These are phyloP conservation scores for Drosophila trichaetosa DNA, from an alignment of 2,888 invertebrate species.

Conservation along the genomic window DNA sequence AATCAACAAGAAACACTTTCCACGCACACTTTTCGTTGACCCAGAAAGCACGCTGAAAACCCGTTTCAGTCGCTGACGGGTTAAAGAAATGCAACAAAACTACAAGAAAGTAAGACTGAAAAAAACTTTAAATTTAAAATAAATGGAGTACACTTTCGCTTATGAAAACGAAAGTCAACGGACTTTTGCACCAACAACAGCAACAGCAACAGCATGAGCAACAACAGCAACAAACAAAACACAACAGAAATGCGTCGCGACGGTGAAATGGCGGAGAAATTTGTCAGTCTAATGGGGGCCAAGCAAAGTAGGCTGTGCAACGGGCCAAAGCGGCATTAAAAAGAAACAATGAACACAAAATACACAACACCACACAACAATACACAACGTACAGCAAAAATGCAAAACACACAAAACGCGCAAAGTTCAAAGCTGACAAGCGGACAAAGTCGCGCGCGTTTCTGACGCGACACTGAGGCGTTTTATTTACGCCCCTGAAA, in stretches of 20 bases:
- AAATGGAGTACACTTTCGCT: conserved; percentile 84
- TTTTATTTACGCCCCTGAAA: conserved; percentile 67
- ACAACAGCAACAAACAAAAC: conserved; percentile 18
- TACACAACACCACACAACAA: conserved; percentile 7
- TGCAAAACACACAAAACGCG: conserved; percentile 22
- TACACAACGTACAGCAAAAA: conserved; percentile 3
- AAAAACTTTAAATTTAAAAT: conserved; percentile 67
- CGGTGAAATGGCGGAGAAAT: conserved; percentile 76
- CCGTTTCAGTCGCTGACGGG: conserved; percentile 64
- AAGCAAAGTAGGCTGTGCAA: conserved; percentile 50
- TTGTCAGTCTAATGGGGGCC: conserved; percentile 44
- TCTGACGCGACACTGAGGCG: conserved; percentile 38
- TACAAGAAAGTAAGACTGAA: conserved; percentile 55
- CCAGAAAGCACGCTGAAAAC: conserved; percentile 68
- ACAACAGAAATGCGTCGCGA: conserved; percentile 39
- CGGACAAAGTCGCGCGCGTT: conserved; percentile 54
- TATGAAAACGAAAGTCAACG: conserved; percentile 84
- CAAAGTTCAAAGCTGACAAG: conserved; percentile 58
- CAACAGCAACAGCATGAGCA: conserved; percentile 15
- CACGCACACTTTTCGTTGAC: conserved; percentile 70
- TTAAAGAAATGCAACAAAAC: conserved; percentile 79
- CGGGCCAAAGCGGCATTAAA: conserved; percentile 47
- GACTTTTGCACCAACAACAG: conserved; percentile 69
- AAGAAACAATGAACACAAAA: conserved; percentile 32
- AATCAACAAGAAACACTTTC: conserved; percentile 64